phyloP scores from a whole-genome alignment of 2,888 invertebrate species.

The Philhelius pedissequus region DNA sequence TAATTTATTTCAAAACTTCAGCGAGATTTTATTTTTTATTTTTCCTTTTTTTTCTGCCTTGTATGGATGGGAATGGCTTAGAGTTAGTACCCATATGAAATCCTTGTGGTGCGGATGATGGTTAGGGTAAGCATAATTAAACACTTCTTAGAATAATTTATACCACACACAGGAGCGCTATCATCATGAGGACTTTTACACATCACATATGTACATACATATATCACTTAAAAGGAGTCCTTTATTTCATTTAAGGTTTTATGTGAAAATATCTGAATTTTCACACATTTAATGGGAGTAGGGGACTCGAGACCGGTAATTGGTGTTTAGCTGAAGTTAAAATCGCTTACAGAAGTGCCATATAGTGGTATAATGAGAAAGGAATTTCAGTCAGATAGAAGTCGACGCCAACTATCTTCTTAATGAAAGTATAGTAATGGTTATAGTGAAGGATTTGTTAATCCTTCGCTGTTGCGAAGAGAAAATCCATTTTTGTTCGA shows the following conservation, averaged over 20 bases:
- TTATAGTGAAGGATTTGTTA: neutral
- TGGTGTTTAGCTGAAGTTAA: conserved; percentile 47
- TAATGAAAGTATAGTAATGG: neutral
- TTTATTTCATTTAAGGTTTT: conserved; percentile 11
- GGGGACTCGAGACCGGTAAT: conserved; percentile 56
- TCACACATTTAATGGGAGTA: neutral
- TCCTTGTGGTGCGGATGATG: conserved; percentile 13
- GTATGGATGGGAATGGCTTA: neutral
- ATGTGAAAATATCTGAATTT: neutral
- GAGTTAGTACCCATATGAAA: neutral
- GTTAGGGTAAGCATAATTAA: conserved; percentile 39
- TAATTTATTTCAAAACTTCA: conserved; percentile 44
- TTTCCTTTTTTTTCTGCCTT: neutral
- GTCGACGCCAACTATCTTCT: neutral
- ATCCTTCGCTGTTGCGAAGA: too few species aligned
- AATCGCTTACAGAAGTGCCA: conserved; percentile 21
- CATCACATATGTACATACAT: too few species aligned
- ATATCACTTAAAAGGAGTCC: too few species aligned
- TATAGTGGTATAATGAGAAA: neutral
- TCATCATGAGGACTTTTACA: neutral
- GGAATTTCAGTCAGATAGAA: neutral
- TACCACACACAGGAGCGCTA: neutral
- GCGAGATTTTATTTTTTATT: neutral
- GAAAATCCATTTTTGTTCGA: too few species aligned
- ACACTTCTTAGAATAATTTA: conserved; percentile 46